These are phyloP conservation scores for Fabriciana adippe DNA, from an alignment of 2,888 invertebrate genomes.

Conservation along the genomic window DNA sequence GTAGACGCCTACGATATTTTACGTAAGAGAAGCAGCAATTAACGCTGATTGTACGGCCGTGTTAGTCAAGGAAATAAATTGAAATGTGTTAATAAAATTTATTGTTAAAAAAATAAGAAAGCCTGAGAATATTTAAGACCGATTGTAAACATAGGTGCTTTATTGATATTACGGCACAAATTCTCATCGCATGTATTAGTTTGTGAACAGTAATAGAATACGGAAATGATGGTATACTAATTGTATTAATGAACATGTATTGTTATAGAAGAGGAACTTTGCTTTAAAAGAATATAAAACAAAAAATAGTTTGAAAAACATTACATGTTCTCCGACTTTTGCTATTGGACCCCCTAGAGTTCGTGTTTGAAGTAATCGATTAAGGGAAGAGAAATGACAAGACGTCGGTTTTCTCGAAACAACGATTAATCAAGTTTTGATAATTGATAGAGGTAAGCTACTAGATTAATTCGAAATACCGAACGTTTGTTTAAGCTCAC, in stretches of 20 bases:
- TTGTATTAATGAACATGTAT: conserved; percentile 46
- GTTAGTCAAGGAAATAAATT: conserved; percentile 64
- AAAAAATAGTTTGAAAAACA: conserved; percentile 67
- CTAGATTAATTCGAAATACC: conserved; percentile 72
- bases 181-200: conserved; percentile 53
- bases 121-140: conserved; percentile 64
- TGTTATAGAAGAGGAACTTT: conserved; percentile 19
- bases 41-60: conserved; percentile 68
- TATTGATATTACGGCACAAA: conserved; percentile 55
- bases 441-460: conserved; percentile 76
- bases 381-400: conserved; percentile 81
- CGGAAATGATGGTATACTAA: conserved; percentile 52
- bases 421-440: conserved; percentile 77
- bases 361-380: conserved; percentile 79
- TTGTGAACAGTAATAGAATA: conserved; percentile 55
- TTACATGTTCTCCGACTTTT: conserved; percentile 57
- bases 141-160: conserved; percentile 61
- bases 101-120: conserved; percentile 67
- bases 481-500: conserved; percentile 41
- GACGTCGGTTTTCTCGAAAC: conserved; percentile 72
- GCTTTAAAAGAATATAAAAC: conserved; percentile 47
- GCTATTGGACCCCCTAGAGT: conserved; percentile 74
- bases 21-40: conserved; percentile 77
- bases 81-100: conserved; percentile 78
- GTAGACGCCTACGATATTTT: conserved; percentile 57